Percentiles rank a stretch among this genome's conserved stretches.
These are phyloP conservation scores for Drosophila trapezifrons DNA, from an alignment of 1,140 invertebrate genomes.

Conservation along the genomic window DNA sequence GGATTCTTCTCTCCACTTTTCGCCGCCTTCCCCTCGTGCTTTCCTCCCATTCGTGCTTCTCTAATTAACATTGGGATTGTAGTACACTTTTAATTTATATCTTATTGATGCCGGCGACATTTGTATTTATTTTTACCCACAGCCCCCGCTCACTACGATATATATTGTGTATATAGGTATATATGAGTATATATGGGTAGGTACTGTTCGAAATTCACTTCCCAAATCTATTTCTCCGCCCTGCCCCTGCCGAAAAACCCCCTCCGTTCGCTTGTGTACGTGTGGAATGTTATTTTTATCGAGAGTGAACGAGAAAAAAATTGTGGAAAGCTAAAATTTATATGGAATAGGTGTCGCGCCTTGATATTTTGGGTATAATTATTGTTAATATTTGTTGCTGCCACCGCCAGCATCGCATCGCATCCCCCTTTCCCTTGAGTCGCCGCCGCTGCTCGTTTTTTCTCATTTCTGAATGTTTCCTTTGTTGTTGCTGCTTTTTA, in stretches of 20 bases:
- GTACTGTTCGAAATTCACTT: conserved; percentile 55
- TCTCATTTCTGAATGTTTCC: conserved; percentile 25
- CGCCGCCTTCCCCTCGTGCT: conserved; percentile 3
- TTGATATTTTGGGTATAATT: conserved; percentile 72
- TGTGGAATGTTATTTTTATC: conserved; percentile 81
- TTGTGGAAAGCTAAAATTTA: conserved; percentile 77
- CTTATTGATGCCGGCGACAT: conserved; percentile 82
- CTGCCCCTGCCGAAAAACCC: background rate
- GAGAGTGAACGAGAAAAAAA: conserved; percentile 49
- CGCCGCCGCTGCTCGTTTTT: conserved; percentile 18
- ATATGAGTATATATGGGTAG: conserved; percentile 7
- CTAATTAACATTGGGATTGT: conserved; percentile 81
- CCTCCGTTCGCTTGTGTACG: conserved; percentile 16
- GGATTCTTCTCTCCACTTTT: conserved; percentile 23
- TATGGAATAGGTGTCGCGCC: conserved; percentile 68
- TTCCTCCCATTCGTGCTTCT: conserved; percentile 61
- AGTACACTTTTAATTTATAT: conserved; percentile 82
- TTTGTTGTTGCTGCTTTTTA: conserved; percentile 67
- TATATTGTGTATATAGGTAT: background rate
- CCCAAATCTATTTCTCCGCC: conserved; percentile 32
- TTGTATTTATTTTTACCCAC: conserved; percentile 79
- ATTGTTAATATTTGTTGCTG: conserved; percentile 78
- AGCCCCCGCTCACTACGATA: conserved; percentile 10
- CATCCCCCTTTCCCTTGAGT: background rate
- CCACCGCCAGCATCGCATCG: conserved; percentile 9